phyloP scores from a whole-genome alignment of 2,797 vertebrate species.

The Sebastes diploproa region DNA sequence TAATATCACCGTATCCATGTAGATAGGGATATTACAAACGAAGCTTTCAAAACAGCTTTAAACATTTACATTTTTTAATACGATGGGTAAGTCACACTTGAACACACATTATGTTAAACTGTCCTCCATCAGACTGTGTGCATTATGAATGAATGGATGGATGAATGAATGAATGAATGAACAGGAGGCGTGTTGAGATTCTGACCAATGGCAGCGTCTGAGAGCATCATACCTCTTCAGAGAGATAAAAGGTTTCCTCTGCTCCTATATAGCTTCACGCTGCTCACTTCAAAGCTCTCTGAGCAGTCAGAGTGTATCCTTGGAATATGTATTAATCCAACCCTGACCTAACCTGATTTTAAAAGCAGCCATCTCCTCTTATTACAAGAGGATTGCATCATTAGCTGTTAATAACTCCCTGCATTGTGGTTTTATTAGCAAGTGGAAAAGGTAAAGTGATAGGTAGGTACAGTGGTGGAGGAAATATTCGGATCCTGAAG shows the following conservation, averaged over 20 bases:
- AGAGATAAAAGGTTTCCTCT: conserved; percentile 41
- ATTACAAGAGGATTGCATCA: conserved; percentile 22
- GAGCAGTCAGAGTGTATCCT: conserved; percentile 13
- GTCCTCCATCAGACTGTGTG: background rate
- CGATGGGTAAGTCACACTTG: background rate
- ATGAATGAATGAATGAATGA: conserved; percentile 1
- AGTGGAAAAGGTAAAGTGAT: background rate
- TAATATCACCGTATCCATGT: background rate
- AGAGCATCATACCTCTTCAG: conserved; percentile 6
- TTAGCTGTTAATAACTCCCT: background rate
- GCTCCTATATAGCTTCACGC: background rate
- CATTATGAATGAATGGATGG: background rate
- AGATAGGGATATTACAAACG: background rate
- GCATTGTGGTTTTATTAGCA: background rate
- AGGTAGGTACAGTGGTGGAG: background rate
- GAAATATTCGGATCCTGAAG: background rate
- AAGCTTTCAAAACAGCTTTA: background rate
- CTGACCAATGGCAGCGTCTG: conserved; percentile 19
- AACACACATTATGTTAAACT: background rate
- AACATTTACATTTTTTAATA: background rate
- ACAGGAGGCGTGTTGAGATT: background rate
- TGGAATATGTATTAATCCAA: conserved; percentile 46
- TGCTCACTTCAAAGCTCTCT: conserved; percentile 45
- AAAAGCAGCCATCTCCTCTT: conserved; percentile 7
- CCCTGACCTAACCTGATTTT: conserved; percentile 14